phyloP scores from a whole-genome alignment of 2,797 vertebrate species.

The Anguilla pacifica region DNA sequence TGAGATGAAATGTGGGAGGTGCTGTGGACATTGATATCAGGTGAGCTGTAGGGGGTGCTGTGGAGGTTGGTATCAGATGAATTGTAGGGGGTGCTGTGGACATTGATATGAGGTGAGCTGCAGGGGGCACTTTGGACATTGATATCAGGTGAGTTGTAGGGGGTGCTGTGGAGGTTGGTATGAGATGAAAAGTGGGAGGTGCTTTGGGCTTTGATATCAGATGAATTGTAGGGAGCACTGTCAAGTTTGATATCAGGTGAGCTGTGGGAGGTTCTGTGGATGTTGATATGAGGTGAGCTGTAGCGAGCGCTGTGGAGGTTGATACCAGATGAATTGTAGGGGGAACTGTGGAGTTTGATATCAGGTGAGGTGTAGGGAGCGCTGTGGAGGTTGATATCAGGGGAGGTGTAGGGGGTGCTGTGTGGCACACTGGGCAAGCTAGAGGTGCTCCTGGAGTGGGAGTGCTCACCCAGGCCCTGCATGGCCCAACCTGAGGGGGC shows the following conservation, averaged over 20 bases:
- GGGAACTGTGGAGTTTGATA: background rate
- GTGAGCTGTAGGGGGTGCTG: slow-evolving; percentile 27
- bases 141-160: too few relatives aligned
- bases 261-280: background rate
- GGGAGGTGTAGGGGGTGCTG: background rate
- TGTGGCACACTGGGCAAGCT: slow-evolving; percentile 79
- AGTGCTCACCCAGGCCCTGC: slow-evolving; percentile 65
- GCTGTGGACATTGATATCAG: slow-evolving; percentile 2
- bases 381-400: background rate
- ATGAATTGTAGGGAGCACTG: too few relatives aligned
- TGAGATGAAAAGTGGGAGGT: too few relatives aligned
- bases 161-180: too few relatives aligned
- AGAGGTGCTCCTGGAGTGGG: slow-evolving; percentile 79
- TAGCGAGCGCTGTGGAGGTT: background rate
- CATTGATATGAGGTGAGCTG: too few relatives aligned
- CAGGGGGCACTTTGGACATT: background rate
- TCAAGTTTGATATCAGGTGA: too few relatives aligned
- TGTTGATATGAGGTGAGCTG: too few relatives aligned
- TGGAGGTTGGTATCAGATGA: background rate
- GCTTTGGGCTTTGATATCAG: too few relatives aligned
- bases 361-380: too few relatives aligned
- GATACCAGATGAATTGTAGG: background rate
- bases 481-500: slow-evolving; percentile 74
- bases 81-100: background rate
- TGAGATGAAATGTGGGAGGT: slow-evolving; percentile 20